phyloP scores from a whole-genome alignment of 2,797 vertebrate species.

The Anguilla obscura region DNA sequence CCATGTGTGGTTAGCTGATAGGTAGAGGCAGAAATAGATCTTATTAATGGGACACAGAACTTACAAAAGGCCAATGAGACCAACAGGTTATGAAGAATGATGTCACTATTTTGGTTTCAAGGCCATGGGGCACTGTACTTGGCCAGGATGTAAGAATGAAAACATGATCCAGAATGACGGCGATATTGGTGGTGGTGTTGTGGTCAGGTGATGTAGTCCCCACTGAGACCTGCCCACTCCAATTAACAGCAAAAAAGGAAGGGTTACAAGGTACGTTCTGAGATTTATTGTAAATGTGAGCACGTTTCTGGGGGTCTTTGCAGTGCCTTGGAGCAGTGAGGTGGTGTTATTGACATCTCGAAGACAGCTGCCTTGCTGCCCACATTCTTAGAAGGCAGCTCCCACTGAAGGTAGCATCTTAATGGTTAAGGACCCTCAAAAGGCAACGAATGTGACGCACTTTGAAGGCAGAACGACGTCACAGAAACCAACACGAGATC shows the following conservation, averaged over 20 bases:
- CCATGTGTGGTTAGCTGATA: slow-evolving; percentile 39
- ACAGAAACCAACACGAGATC: too few species aligned
- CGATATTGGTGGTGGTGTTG: neutral
- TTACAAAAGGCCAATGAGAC: neutral
- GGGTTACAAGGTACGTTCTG: neutral
- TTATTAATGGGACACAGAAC: slow-evolving; percentile 19
- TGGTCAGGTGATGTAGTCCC: neutral
- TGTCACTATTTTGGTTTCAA: slow-evolving; percentile 11
- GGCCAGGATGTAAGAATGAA: neutral
- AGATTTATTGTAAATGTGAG: neutral
- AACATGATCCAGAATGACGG: neutral
- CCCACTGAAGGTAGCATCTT: too few species aligned
- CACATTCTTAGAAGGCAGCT: too few species aligned
- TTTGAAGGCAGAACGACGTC: too few species aligned
- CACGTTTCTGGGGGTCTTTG: neutral
- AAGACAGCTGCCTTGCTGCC: too few species aligned
- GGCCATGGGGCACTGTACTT: neutral
- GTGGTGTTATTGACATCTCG: neutral
- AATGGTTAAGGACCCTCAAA: too few species aligned
- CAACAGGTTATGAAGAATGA: slow-evolving; percentile 16
- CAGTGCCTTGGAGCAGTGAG: neutral
- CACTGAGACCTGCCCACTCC: neutral
- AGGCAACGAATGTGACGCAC: too few species aligned
- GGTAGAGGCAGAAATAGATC: slow-evolving; percentile 15
- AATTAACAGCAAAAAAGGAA: neutral